phyloP scores from a whole-genome alignment of 2,888 invertebrate genomes.

The Dryobota labecula region DNA sequence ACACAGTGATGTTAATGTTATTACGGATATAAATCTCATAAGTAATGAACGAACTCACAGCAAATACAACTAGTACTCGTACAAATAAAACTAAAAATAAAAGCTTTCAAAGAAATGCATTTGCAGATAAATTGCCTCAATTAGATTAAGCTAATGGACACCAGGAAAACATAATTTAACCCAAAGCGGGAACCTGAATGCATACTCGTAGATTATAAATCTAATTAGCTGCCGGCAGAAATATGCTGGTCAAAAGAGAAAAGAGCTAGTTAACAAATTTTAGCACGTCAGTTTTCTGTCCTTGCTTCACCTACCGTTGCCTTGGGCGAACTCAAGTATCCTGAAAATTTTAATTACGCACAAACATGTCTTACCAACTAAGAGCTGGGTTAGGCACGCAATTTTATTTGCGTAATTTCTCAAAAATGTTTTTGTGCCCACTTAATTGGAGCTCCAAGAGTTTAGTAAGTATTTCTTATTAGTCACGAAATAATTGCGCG shows the following conservation, averaged over 20 bases:
- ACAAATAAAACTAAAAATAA: not conserved
- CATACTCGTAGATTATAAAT: conserved; percentile 49
- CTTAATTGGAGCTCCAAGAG: conserved; percentile 33
- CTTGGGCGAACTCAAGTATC: conserved; percentile 41
- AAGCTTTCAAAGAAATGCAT: conserved; percentile 11
- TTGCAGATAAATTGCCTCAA: conserved; percentile 25
- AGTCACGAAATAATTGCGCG: conserved; percentile 46
- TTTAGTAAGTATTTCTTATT: conserved; percentile 53
- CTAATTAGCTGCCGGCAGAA: conserved; percentile 43
- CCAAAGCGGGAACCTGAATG: conserved; percentile 15
- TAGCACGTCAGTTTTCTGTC: conserved; percentile 38
- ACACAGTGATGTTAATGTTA: not conserved
- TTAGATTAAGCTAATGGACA: conserved; percentile 45
- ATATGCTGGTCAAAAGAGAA: conserved; percentile 35
- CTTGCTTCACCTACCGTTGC: conserved; percentile 20
- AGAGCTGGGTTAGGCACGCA: conserved; percentile 38
- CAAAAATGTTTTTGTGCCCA: conserved; percentile 45
- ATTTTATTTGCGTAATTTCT: conserved; percentile 56
- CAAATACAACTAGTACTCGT: not conserved
- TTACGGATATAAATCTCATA: not conserved
- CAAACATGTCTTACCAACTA: conserved; percentile 47
- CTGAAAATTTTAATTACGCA: conserved; percentile 56
- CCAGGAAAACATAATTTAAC: conserved; percentile 32
- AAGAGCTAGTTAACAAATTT: conserved; percentile 52
- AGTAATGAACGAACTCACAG: not conserved